Base-by-base conservation (phyloP, 1,140 invertebrate species). In the Latrodectus geometricus region DNA sequence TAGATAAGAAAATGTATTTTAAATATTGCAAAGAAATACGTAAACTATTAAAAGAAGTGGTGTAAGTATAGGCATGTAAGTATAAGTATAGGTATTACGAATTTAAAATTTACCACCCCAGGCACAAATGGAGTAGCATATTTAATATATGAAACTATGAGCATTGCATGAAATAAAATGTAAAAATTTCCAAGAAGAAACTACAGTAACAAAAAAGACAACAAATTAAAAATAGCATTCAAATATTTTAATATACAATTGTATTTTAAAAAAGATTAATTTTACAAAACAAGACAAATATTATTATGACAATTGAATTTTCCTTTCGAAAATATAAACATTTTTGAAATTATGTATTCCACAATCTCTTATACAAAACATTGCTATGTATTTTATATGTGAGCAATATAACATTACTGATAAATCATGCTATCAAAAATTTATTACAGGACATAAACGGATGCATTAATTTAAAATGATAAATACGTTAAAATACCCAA, bases 341-440 rank as follows among this genome's bases (percentile, higher is more conserved):
- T 54, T 61, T 56, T 8, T 8, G 54, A 50, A 76, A 61, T 48
- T 56, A 76, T 50, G 54, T 52, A 61, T 76, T 76, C 50, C 52
- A 54, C 54, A 56, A 0, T 35, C 35, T 35, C 35, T 76, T 20
- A 14, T 35, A 54, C 54, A 21, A 21, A 76, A 61, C 54, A 56
- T 14, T 54, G 15, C 52, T 17, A 61, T 17, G 54, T 76, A 23
- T 76, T n/a, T 81, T 23, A 80, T 56, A 54, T 21, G 21, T 52
- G 79, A 81, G 79, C 79, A 81, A 66, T 66, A 54, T 72, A 72
- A 54, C 20, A 65, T 23, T 20, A 79, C 15, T 9, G 49, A 35
- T 35, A 56, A 81, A 72, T n/a, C 20, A 81, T 72, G 68, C 9
- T 56, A 23, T 70, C 66, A 49, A 70, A 54, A 79, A 80, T 69